phyloP scores from a whole-genome alignment of 2,888 invertebrate genomes.

The Baronia brevicornis region DNA sequence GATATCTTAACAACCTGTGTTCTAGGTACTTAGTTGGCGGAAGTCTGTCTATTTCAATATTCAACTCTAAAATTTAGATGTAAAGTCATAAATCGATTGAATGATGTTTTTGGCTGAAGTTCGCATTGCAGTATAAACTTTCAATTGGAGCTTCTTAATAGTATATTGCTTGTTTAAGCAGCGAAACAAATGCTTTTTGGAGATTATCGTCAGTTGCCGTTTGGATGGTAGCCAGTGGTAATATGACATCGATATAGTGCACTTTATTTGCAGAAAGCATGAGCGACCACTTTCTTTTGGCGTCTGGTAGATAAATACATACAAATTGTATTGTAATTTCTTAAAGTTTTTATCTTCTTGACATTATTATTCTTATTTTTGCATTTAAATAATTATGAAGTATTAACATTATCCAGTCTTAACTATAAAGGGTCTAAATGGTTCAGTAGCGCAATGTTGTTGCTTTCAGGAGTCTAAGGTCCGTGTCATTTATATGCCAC shows the following conservation, averaged over 20 bases:
- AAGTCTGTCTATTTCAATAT: slow-evolving; percentile 24
- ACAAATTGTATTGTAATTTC: not conserved
- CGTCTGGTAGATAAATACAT: slow-evolving; percentile 3
- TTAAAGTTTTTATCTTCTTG: not conserved
- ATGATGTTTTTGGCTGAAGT: slow-evolving; percentile 36
- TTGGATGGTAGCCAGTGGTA: slow-evolving; percentile 19
- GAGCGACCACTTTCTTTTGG: slow-evolving; percentile 14
- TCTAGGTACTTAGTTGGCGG: slow-evolving; percentile 16
- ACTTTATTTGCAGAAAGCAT: too few species aligned
- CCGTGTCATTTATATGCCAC: too few species aligned
- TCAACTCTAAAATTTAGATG: slow-evolving; percentile 28
- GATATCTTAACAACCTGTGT: slow-evolving; percentile 44
- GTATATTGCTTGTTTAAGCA: slow-evolving; percentile 38
- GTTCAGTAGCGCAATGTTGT: too few species aligned
- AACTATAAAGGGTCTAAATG: too few species aligned
- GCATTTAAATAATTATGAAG: too few species aligned
- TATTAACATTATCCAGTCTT: too few species aligned
- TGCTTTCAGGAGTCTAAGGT: too few species aligned
- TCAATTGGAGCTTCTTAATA: slow-evolving; percentile 46
- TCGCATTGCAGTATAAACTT: slow-evolving; percentile 38
- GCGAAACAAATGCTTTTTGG: slow-evolving; percentile 41
- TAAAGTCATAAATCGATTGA: slow-evolving; percentile 20
- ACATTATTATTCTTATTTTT: not conserved
- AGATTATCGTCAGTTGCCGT: slow-evolving; percentile 25
- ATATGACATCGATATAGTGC: slow-evolving; percentile 25